Evolutionary conservation across 64 coral and sea anemone species (phyloP).

Genomic region (Montipora cactus): DNA sequence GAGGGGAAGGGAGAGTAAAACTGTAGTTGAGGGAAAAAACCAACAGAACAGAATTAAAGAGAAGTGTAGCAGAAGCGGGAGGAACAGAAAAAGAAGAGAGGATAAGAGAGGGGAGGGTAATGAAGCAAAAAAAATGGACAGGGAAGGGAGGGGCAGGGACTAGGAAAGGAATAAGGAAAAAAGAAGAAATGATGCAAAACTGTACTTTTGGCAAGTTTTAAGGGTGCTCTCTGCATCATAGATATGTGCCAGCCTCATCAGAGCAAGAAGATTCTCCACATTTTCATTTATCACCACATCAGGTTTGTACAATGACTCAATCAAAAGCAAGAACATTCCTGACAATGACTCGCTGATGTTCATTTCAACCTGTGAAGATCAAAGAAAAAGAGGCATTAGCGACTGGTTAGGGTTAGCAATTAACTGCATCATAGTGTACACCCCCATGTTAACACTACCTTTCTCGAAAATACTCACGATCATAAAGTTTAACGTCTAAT

Average conservation of each 20-base stretch:
- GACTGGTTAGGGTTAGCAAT: not conserved
- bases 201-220: constrained; percentile 84
- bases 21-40: not conserved
- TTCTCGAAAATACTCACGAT: no score
- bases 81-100: not conserved
- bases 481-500: no score
- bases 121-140: not conserved
- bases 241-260: constrained; percentile 92
- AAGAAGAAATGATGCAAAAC: not conserved
- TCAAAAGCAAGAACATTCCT: constrained; percentile 84
- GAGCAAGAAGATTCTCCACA: constrained; percentile 87
- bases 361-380: constrained; percentile 66
- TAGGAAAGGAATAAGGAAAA: not conserved
- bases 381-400: not conserved
- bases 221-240: constrained; percentile 90
- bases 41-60: not conserved
- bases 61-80: not conserved
- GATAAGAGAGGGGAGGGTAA: not conserved
- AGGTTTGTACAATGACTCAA: constrained; percentile 89
- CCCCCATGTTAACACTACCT: no score
- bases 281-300: constrained; percentile 72
- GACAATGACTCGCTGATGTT: constrained; percentile 84
- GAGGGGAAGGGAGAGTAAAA: not conserved
- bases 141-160: not conserved
- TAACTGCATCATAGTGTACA: no score